Evolutionary conservation across 2,797 vertebrate genomes (phyloP).

Genomic region (Danionella dracula): DNA sequence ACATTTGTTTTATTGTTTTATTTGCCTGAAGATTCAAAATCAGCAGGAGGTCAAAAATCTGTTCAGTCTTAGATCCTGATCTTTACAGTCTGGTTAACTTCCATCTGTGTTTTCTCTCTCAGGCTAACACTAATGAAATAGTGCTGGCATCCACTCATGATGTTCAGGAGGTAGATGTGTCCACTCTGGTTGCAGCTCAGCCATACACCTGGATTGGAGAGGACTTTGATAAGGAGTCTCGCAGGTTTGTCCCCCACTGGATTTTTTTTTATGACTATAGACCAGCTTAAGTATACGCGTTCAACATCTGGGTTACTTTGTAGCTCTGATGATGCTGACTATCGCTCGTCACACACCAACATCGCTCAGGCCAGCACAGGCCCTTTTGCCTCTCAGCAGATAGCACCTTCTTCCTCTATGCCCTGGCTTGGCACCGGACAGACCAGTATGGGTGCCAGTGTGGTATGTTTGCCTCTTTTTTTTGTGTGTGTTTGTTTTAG

Average conservation of each 20-base stretch:
- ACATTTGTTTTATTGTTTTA: too few species aligned
- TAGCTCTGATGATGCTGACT: conserved; percentile 92
- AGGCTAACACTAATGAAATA: conserved; percentile 94
- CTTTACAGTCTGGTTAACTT: not conserved
- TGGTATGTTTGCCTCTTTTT: conserved; percentile 80
- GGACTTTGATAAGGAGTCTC: conserved; percentile 93
- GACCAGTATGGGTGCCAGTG: conserved; percentile 91
- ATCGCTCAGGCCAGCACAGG: conserved; percentile 78
- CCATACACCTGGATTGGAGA: conserved; percentile 96
- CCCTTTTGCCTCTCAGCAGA: conserved; percentile 76
- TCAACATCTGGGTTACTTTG: too few species aligned
- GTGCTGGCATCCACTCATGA: conserved; percentile 97
- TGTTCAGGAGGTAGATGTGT: conserved; percentile 95
- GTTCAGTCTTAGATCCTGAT: too few species aligned
- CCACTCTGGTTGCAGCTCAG: conserved; percentile 85
- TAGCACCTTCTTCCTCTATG: conserved; percentile 84
- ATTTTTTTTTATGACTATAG: too few species aligned
- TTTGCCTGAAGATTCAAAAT: too few species aligned
- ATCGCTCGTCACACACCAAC: conserved; percentile 88
- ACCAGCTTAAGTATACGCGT: too few species aligned
- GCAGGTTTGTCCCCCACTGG: conserved; percentile 83
- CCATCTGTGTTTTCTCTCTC: not conserved
- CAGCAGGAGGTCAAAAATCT: too few species aligned
- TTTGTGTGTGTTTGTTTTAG: too few species aligned
- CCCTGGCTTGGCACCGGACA: conserved; percentile 95